Evolutionary conservation across 1,140 invertebrate genomes (phyloP).

Genomic region (Drosophila asahinai): DNA sequence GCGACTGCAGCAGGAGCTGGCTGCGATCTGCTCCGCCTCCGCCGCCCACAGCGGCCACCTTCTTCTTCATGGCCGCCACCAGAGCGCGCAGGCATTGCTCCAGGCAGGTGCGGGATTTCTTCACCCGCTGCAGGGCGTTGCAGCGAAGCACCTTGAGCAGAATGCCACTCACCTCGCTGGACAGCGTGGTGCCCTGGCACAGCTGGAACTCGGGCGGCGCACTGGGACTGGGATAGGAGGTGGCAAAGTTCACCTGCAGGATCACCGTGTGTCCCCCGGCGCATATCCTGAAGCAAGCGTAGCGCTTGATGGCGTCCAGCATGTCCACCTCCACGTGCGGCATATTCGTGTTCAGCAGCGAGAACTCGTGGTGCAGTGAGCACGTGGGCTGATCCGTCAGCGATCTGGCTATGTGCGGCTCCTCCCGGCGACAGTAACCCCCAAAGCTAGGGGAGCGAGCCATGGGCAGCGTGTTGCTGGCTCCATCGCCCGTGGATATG

Average conservation of each 20-base stretch:
- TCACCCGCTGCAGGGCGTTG: constrained; percentile 90
- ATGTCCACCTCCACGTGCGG: constrained; percentile 92
- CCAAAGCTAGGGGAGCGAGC: constrained; percentile 71
- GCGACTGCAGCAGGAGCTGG: constrained; percentile 80
- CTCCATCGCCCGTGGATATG: constrained; percentile 50
- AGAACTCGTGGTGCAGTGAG: constrained; percentile 94
- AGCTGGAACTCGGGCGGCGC: constrained; percentile 91
- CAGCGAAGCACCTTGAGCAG: constrained; percentile 90
- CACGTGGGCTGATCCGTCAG: constrained; percentile 86
- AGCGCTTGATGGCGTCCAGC: constrained; percentile 90
- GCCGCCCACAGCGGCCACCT: constrained; percentile 51
- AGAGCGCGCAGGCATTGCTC: constrained; percentile 92
- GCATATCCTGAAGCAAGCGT: constrained; percentile 90
- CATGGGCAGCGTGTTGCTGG: constrained; percentile 59
- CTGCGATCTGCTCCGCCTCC: constrained; percentile 76
- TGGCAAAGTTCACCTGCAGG: constrained; percentile 88
- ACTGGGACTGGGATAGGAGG: constrained; percentile 85
- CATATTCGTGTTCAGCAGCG: constrained; percentile 94
- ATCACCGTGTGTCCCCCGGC: constrained; percentile 91
- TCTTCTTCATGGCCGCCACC: constrained; percentile 89
- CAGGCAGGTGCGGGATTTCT: constrained; percentile 91
- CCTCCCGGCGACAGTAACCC: constrained; percentile 59
- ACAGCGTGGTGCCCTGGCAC: constrained; percentile 87
- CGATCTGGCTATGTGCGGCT: constrained; percentile 77
- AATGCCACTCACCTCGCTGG: constrained; percentile 87